Conservation (phyloP, 2,888 invertebrate genomes). For the Coronaproctus castanopsis region DNA sequence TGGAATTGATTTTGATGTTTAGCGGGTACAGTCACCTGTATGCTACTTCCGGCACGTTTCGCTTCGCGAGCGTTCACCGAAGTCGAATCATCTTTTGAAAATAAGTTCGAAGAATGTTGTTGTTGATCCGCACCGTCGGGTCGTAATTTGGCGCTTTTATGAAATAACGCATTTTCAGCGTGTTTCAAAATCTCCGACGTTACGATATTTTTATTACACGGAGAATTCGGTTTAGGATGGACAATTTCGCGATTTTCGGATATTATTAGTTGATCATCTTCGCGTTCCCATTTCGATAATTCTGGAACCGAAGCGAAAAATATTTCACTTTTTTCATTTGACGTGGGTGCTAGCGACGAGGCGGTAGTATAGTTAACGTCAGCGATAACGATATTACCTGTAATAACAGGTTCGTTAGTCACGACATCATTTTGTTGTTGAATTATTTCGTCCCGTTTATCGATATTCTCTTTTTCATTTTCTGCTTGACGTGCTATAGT, state of each 20-base stretch:
- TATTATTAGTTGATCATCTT: constrained; percentile 32
- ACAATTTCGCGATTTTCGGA: constrained; percentile 22
- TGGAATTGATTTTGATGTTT: too few species aligned
- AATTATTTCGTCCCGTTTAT: constrained; percentile 17
- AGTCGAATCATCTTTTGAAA: constrained; percentile 3
- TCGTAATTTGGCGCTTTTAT: constrained; percentile 46
- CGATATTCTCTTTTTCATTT: constrained; percentile 14
- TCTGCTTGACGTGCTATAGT: constrained; percentile 13
- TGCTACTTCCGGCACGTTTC: constrained; percentile 20
- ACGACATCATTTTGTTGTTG: constrained; percentile 20
- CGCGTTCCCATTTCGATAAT: constrained; percentile 74
- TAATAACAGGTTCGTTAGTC: constrained; percentile 8
- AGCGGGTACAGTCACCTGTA: constrained; percentile 22
- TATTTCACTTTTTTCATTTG: constrained; percentile 36
- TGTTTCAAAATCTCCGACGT: constrained; percentile 74
- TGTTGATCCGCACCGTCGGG: neutral
- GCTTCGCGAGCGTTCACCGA: constrained; percentile 18
- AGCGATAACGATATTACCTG: neutral
- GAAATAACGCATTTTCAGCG: constrained; percentile 79
- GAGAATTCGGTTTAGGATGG: constrained; percentile 6
- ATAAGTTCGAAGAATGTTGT: constrained; percentile 5
- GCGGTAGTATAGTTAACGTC: too few species aligned
- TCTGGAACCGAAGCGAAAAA: constrained; percentile 55
- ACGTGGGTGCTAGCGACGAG: constrained; percentile 25
- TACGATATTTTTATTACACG: constrained; percentile 37